A percentile compares a stretch with the other conserved stretches of the same genome.
phyloP scores from a whole-genome alignment of 2,797 vertebrate genomes.

The Ciconia nigra region DNA sequence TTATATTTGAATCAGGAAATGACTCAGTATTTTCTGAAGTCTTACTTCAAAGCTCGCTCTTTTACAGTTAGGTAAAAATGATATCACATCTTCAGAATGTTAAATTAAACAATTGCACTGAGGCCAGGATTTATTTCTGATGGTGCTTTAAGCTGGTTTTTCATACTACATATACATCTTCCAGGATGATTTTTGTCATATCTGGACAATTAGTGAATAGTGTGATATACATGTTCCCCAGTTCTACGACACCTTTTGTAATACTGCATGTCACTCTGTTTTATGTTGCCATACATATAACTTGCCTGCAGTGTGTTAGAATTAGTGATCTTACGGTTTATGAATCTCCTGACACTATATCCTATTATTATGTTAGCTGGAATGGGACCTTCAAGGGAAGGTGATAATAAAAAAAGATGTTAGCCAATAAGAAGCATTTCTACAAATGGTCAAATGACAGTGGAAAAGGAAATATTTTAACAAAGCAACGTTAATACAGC shows the following conservation, averaged over 20 bases:
- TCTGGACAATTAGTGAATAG: not conserved
- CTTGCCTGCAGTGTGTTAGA: conserved; percentile 1
- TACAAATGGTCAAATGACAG: conserved; percentile 18
- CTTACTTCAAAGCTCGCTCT: conserved; percentile 59
- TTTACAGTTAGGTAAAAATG: conserved; percentile 66
- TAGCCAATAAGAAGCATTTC: conserved; percentile 17
- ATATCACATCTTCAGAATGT: conserved; percentile 65
- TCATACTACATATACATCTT: not conserved
- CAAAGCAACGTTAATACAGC: not conserved
- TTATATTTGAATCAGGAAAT: conserved; percentile 69
- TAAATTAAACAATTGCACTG: conserved; percentile 45
- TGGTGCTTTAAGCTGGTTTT: not conserved
- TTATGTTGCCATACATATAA: not conserved
- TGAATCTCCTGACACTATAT: conserved; percentile 36
- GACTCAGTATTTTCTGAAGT: conserved; percentile 66
- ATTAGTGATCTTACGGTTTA: conserved; percentile 16
- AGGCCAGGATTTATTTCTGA: conserved; percentile 23
- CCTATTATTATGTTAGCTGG: conserved; percentile 10
- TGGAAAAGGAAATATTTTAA: conserved; percentile 52
- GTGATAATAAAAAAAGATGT: conserved; percentile 5
- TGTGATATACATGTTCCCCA: not conserved
- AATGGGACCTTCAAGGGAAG: conserved; percentile 20
- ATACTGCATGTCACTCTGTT: not conserved
- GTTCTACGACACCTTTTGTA: conserved; percentile 12
- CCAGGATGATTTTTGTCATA: conserved; percentile 12